A percentile compares a stretch with the other conserved stretches of the same genome.
phyloP scores from a whole-genome alignment of 2,888 invertebrate species.

The Drosophila mimetica region DNA sequence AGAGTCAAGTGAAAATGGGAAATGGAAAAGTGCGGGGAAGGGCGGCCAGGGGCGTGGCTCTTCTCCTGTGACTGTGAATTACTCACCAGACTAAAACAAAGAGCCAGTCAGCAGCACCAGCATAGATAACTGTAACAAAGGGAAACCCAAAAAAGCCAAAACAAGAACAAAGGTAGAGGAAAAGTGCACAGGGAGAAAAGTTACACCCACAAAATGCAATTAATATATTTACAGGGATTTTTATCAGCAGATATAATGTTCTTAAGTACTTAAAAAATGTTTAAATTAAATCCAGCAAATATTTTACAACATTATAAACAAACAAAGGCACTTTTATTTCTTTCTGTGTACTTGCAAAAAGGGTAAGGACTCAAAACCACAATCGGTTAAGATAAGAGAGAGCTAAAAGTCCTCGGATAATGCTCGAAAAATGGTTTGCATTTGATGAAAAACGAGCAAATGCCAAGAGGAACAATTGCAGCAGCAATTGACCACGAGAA shows the following conservation, averaged over 20 bases:
- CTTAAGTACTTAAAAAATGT: no score
- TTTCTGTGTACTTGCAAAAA: slow-evolving; percentile 1
- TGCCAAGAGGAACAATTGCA: slow-evolving; percentile 24
- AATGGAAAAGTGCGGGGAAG: slow-evolving; percentile 12
- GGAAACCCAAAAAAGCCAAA: slow-evolving; percentile 17
- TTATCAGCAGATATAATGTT: no score
- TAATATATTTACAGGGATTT: no score
- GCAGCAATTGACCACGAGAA: slow-evolving; percentile 32
- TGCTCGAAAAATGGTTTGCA: slow-evolving; percentile 10
- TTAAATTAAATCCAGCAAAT: no score
- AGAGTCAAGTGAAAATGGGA: slow-evolving; percentile 15
- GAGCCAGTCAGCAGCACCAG: not conserved
- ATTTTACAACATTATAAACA: no score
- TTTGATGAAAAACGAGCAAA: slow-evolving; percentile 12
- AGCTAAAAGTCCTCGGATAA: not conserved
- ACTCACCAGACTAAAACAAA: slow-evolving; percentile 28
- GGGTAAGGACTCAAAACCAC: not conserved
- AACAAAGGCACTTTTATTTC: not conserved
- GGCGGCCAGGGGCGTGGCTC: slow-evolving; percentile 17
- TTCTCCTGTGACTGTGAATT: slow-evolving; percentile 25
- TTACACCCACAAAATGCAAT: no score
- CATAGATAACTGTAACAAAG: slow-evolving; percentile 32
- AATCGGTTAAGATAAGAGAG: not conserved
- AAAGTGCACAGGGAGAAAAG: not conserved
- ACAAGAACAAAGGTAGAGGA: slow-evolving; percentile 11